Conservation (phyloP, 1,140 invertebrate genomes). For the Conopomorpha cramerella region DNA sequence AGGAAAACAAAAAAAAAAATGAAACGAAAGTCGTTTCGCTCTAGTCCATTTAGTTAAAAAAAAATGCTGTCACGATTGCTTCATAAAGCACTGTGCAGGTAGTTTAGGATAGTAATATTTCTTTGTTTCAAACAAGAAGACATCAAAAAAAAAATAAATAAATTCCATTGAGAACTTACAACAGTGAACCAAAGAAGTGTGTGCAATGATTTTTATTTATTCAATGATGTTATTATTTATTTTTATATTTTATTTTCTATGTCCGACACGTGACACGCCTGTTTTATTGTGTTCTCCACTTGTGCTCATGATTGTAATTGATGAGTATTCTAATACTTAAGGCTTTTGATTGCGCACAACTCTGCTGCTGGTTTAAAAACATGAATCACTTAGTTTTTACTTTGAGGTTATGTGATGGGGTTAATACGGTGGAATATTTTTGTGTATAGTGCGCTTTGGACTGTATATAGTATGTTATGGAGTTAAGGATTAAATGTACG, state of each 20-base stretch:
- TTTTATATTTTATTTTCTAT: constrained; percentile 1
- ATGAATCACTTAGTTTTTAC: too few species aligned
- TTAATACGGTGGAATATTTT: constrained; percentile 26
- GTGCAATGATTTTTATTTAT: too few species aligned
- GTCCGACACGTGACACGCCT: too few species aligned
- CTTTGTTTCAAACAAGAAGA: neutral
- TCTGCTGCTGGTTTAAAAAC: too few species aligned
- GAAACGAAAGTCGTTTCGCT: neutral
- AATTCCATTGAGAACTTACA: too few species aligned
- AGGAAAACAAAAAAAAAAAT: too few species aligned
- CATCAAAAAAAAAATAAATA: neutral
- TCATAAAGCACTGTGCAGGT: neutral
- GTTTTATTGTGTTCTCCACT: too few species aligned
- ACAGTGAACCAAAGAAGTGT: too few species aligned
- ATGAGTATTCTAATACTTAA: too few species aligned
- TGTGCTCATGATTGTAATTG: too few species aligned
- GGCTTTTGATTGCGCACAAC: too few species aligned
- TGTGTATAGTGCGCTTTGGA: constrained; percentile 45
- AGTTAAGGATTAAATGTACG: constrained; percentile 57
- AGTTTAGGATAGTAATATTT: neutral
- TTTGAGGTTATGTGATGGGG: too few species aligned
- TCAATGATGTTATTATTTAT: neutral
- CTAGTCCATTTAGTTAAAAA: neutral
- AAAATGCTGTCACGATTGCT: neutral
- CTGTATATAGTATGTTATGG: constrained; percentile 49